phyloP scores from a whole-genome alignment of 2,113 vertebrate genomes.

The Boulengerochromis microlepis region DNA sequence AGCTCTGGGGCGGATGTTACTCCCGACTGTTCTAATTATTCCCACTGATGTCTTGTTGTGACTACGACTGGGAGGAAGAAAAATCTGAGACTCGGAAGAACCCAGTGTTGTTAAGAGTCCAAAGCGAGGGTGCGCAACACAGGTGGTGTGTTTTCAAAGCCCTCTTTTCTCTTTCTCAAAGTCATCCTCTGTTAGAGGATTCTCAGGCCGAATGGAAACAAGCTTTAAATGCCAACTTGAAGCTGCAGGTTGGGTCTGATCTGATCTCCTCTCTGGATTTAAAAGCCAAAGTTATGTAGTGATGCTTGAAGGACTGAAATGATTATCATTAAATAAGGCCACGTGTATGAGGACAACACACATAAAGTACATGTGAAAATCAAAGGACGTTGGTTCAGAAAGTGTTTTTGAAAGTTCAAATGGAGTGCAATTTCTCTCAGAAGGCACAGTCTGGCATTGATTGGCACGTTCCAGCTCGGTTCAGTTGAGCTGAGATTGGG shows the following conservation, averaged over 20 bases:
- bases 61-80: neutral
- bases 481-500: conserved; percentile 21
- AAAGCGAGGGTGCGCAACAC: neutral
- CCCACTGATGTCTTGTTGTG: neutral
- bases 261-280: neutral
- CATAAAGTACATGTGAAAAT: conserved; percentile 43
- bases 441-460: conserved; percentile 52
- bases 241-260: neutral
- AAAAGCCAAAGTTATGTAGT: conserved; percentile 29
- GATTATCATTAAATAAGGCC: conserved; percentile 58
- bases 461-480: conserved; percentile 29
- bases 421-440: conserved; percentile 58
- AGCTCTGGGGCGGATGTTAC: neutral
- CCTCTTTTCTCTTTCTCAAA: neutral
- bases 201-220: neutral
- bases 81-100: neutral
- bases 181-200: neutral
- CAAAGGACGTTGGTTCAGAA: neutral
- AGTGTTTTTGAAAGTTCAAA: conserved; percentile 35
- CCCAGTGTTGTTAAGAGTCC: neutral
- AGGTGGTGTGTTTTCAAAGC: neutral
- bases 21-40: neutral
- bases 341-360: neutral
- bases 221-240: neutral
- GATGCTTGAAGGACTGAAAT: conserved; percentile 27